Base-by-base conservation (phyloP, 2,113 vertebrate species). In the Callopanchax toddi region DNA sequence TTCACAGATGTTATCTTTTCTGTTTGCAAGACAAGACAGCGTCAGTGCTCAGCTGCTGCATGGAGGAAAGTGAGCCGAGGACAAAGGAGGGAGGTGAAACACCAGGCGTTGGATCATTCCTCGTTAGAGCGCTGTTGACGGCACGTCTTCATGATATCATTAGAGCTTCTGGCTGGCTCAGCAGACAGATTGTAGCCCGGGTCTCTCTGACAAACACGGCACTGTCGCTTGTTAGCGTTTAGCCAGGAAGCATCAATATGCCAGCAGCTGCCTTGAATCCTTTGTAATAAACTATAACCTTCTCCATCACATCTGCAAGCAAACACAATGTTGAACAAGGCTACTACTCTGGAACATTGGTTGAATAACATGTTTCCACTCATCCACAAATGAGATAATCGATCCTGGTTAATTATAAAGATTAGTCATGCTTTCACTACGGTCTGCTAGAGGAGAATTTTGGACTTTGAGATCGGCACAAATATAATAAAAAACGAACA, bases 101-200 rank as follows among this genome's bases (percentile, higher is more conserved):
- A 77, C 66, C 43, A 52, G 66, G 77, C 61, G 44, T 84, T 83
- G 76, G 80, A 87, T 89, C 71, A 79, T 71, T 89, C 82, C 88
- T 89, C 59, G 74, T 89, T 90, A 91, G 69, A 60, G 74, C 55
- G 57, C 63, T 49, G 81, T 71, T 80, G 82, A 84, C 78, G 79
- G 77, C 74, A 72, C 71, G 80, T 88, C 78, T 76, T 91, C 85
- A 90, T 90, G 86, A 86, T 84, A 90, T 89, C 88, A 90, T 90
- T 90, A 90, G 78, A 66, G 85, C 69, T 79, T 75, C 78, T 83
- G 82, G 84, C 77, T 83, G 81, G 78, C 85, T 86, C 76, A 71
- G 87, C 81, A 84, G 87, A 90, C 89, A 89, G 89, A 92, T 88
- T 87, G 89, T 86, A 77, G 72, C 62, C 75, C 58, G 45, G 58